Evolutionary conservation across 2,888 invertebrate species (phyloP), one percentile per base, ranked within the genome.

Genomic region (Tachina fera): DNA sequence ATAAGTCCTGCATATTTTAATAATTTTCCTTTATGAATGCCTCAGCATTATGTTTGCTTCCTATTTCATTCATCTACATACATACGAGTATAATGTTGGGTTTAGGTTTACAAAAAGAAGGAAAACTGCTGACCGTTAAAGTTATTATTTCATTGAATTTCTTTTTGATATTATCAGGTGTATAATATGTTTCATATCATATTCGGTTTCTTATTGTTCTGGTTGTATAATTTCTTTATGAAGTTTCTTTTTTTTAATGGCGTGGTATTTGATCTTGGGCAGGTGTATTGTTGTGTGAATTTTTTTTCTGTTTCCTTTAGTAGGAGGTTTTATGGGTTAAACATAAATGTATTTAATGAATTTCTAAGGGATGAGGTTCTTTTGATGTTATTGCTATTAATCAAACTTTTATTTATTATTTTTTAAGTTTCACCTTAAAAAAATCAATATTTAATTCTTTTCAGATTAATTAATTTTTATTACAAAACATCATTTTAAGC

Each of bases 161-260:
- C 65, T 72, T 83, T 70, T 68, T 72, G 84, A 87, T 87, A 65
- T 81, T 87, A 87, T 87, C 87, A 86, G 83, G 83, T 83, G 84
- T 83, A 84, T 31, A 6, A 31, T 31, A 31, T 86, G 56, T 58
- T 56, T 43, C 70, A 74, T 58, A 84, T 76, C 22, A 53, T 63
- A 31, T 68, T 72, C 45, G 39, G 39, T 39, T 74, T 75, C 47
- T 31, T 71, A 5, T 51, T 72, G 11, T 39, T 45, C n/a, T 41
- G 51, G 8, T 49, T 60, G 1, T 22, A 22, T 39, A 70, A 16
- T 43, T 16, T n/a, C 65, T 77, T 72, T 74, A 72, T 45, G 16
- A 4, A 5, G 13, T 49, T 51, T 31, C 5, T 6, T 31, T 41
- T 63, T 51, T 79, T 45, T 45, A 13, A 19, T 47, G 19, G 11